Percentiles rank a stretch among this genome's conserved stretches.
These are phyloP conservation scores for Drosophila grimshawi DNA, from an alignment of 1,140 invertebrate genomes.

Conservation along the genomic window DNA sequence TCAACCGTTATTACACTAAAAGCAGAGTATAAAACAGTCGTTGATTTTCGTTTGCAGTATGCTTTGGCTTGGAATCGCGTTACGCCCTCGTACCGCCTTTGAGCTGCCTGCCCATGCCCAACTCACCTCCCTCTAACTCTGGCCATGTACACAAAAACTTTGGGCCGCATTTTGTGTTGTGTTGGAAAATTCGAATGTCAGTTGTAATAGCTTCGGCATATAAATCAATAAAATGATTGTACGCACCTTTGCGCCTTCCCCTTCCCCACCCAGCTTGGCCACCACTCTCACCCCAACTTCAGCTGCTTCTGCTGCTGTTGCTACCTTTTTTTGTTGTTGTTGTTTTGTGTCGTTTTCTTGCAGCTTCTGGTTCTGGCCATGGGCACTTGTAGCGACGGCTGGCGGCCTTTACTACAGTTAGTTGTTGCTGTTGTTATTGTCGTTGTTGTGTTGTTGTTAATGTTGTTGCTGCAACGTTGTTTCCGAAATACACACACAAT, in stretches of 20 bases:
- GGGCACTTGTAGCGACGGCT: conserved; percentile 62
- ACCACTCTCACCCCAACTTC: conserved; percentile 2
- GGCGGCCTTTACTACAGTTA: conserved; percentile 49
- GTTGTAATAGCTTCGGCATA: conserved; percentile 84
- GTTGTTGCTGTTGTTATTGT: conserved; percentile 20
- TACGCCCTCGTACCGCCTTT: conserved; percentile 14
- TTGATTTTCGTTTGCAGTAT: not conserved
- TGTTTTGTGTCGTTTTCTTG: conserved; percentile 52
- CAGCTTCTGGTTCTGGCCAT: conserved; percentile 60
- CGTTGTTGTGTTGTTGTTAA: conserved; percentile 14
- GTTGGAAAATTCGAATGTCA: conserved; percentile 82
- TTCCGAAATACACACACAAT: conserved; percentile 48
- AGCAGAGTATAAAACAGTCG: not conserved
- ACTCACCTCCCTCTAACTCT: not conserved
- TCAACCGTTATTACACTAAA: not conserved
- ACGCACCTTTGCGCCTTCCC: conserved; percentile 71
- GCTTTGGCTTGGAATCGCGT: conserved; percentile 29
- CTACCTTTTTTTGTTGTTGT: conserved; percentile 24
- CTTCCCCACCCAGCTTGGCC: not conserved
- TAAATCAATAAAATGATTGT: conserved; percentile 84
- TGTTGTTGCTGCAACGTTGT: conserved; percentile 67
- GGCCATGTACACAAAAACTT: conserved; percentile 41
- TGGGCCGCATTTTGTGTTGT: conserved; percentile 54
- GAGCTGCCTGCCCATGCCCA: not conserved
- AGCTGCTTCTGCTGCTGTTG: conserved; percentile 17